Evolutionary conservation across 2,113 vertebrate genomes (phyloP).

Genomic region (Corythaixoides concolor): DNA sequence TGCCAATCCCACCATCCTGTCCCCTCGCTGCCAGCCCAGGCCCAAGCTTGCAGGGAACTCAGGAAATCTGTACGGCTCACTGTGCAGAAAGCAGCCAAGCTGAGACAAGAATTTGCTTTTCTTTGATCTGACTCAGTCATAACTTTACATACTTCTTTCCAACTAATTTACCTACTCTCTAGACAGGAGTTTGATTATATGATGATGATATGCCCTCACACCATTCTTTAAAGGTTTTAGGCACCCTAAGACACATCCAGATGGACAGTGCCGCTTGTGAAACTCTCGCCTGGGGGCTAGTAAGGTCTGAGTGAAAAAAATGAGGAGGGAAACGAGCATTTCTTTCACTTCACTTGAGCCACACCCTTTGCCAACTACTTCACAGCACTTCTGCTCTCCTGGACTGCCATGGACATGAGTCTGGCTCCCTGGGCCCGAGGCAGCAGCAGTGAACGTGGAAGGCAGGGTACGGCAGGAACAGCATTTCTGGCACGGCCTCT

Average conservation of each 20-base stretch:
- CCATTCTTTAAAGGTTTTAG: neutral
- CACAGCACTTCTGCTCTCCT: neutral
- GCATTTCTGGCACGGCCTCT: neutral
- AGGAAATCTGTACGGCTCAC: neutral
- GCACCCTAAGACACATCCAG: neutral
- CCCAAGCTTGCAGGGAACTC: rapidly evolving
- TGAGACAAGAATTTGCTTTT: neutral
- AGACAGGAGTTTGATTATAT: neutral
- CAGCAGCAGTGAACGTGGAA: neutral
- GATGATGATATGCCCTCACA: neutral
- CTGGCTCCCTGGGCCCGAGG: rapidly evolving
- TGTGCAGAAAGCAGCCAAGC: neutral
- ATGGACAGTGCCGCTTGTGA: neutral
- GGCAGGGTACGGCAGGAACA: neutral
- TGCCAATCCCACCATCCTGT: rapidly evolving
- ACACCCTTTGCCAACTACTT: neutral
- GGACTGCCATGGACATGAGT: neutral
- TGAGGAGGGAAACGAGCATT: neutral
- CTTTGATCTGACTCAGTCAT: neutral
- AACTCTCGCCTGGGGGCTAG: neutral
- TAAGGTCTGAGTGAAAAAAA: neutral
- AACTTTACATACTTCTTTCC: neutral
- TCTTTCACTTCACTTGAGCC: neutral
- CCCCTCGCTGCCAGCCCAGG: rapidly evolving
- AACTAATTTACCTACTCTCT: neutral